Evolutionary conservation across 2,888 invertebrate species (phyloP).

Genomic region (Cybosia mesomella): DNA sequence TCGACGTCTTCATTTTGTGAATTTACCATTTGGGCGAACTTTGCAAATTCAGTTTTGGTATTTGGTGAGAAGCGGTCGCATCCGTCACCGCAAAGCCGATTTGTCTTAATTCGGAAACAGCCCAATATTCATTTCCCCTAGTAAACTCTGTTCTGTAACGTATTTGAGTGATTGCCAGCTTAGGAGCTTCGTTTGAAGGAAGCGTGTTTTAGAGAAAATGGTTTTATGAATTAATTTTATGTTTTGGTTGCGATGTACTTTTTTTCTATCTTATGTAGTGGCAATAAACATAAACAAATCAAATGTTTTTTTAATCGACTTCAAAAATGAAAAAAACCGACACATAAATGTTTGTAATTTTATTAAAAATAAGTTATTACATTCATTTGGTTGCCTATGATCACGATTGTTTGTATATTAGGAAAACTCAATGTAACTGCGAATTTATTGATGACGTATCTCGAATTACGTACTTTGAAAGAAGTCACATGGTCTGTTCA

Average conservation of each 20-base stretch:
- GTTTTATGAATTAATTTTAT: slow-evolving; percentile 27
- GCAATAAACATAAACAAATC: neutral
- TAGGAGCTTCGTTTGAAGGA: slow-evolving; percentile 33
- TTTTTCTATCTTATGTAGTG: neutral
- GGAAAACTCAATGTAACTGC: too few species aligned
- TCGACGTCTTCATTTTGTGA: slow-evolving; percentile 40
- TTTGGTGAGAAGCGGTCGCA: slow-evolving; percentile 41
- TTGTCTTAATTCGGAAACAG: slow-evolving; percentile 67
- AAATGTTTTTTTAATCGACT: neutral
- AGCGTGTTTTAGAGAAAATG: slow-evolving; percentile 39
- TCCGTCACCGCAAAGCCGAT: slow-evolving; percentile 60
- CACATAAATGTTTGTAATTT: too few species aligned
- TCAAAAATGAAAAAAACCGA: neutral
- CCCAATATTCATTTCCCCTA: slow-evolving; percentile 63
- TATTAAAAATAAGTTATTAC: too few species aligned
- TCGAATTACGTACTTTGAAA: too few species aligned
- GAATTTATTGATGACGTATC: too few species aligned
- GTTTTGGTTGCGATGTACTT: neutral
- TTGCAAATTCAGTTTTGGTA: slow-evolving; percentile 42
- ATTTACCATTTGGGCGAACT: slow-evolving; percentile 35
- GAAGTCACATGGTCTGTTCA: too few species aligned
- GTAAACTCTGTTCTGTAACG: slow-evolving; percentile 59
- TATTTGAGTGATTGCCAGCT: slow-evolving; percentile 61
- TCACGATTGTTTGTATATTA: too few species aligned
- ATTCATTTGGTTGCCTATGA: too few species aligned